Evolutionary conservation across 2,113 vertebrate genomes (phyloP).

Genomic region (Phylloscopus trochilus): DNA sequence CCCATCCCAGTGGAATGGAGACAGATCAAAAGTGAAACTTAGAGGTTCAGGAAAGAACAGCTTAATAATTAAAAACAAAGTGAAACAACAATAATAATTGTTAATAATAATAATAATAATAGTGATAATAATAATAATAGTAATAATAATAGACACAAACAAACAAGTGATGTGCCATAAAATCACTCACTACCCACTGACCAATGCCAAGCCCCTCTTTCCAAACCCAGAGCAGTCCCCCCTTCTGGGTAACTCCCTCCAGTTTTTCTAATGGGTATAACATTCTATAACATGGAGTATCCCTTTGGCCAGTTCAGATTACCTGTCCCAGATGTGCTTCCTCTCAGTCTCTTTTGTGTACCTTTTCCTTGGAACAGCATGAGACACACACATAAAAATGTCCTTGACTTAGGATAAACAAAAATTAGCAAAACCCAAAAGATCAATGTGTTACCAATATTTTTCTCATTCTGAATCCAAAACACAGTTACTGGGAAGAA

Average conservation of each 20-base stretch:
- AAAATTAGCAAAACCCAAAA: not conserved
- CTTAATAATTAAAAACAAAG: not conserved
- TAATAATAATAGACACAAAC: no score
- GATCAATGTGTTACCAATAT: not conserved
- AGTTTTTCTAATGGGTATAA: no score
- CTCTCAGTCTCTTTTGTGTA: not conserved
- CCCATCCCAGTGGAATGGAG: not conserved
- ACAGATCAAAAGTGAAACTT: not conserved
- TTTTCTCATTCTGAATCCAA: not conserved
- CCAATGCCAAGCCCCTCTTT: not conserved
- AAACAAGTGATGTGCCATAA: not conserved
- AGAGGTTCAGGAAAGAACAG: not conserved
- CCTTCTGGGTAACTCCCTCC: not conserved
- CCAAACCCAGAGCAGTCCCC: rapidly evolving
- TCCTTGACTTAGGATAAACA: not conserved
- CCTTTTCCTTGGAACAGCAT: not conserved
- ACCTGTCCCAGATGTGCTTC: not conserved
- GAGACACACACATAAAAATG: not conserved
- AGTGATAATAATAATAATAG: no score
- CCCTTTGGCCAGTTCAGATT: not conserved
- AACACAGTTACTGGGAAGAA: not conserved
- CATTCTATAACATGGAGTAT: not conserved
- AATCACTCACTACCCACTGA: not conserved
- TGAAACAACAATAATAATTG: not conserved
- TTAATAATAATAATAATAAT: not conserved